Evolutionary conservation across 2,797 vertebrate species (phyloP).

Genomic region (Schizopygopsis pylzovi): DNA sequence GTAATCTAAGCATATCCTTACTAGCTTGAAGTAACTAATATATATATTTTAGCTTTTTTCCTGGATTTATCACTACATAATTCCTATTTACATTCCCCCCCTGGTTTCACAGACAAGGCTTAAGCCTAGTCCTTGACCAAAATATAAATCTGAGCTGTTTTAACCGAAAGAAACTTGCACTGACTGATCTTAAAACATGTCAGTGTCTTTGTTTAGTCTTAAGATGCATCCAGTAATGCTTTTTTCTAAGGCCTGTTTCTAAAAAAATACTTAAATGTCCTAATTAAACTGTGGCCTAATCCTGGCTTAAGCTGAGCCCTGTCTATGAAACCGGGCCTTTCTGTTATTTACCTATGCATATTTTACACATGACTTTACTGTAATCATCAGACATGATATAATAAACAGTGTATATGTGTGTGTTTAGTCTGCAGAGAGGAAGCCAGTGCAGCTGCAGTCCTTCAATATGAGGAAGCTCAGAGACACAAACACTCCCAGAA

Average conservation of each 20-base stretch:
- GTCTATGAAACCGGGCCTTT: too few species aligned
- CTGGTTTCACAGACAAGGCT: too few species aligned
- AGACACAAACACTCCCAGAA: slow-evolving; percentile 23
- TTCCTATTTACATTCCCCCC: neutral
- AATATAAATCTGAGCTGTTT: too few species aligned
- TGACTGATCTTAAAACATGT: too few species aligned
- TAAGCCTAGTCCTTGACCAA: too few species aligned
- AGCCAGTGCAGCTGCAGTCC: slow-evolving; percentile 1
- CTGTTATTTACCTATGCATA: neutral
- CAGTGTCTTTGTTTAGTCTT: too few species aligned
- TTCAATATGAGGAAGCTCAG: slow-evolving; percentile 1
- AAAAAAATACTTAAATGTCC: too few species aligned
- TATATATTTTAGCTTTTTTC: neutral
- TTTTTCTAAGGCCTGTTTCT: too few species aligned
- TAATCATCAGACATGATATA: neutral
- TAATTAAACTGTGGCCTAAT: too few species aligned
- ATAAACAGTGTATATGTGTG: neutral
- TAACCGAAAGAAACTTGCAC: too few species aligned
- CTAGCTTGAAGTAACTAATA: neutral
- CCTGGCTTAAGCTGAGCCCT: too few species aligned
- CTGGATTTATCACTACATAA: neutral
- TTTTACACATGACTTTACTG: neutral
- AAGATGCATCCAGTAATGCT: too few species aligned
- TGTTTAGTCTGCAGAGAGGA: slow-evolving; percentile 11
- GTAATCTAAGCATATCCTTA: neutral